Conservation (phyloP, 2,113 vertebrate genomes). For the Gopherus flavomarginatus region DNA sequence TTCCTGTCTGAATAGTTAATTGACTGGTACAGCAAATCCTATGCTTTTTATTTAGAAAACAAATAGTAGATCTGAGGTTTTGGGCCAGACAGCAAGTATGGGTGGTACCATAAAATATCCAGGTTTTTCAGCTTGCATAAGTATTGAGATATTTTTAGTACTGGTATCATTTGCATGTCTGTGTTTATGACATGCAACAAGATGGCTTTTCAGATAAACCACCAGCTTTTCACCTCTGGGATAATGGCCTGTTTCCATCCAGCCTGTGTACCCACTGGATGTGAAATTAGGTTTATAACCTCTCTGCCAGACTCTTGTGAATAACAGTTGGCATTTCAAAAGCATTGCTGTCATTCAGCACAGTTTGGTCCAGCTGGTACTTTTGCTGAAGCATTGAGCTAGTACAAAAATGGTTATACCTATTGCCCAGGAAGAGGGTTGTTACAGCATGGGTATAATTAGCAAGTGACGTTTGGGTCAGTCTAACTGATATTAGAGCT, state of each 20-base stretch:
- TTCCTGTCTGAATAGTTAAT: conserved; percentile 7
- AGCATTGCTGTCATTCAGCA: not conserved
- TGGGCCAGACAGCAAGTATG: not conserved
- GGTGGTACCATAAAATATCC: not conserved
- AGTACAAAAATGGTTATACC: not conserved
- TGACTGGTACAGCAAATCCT: not conserved
- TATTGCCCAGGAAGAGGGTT: not conserved
- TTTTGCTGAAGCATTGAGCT: not conserved
- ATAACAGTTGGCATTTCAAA: not conserved
- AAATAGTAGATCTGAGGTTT: not conserved
- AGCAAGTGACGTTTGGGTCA: not conserved
- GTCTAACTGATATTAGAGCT: not conserved
- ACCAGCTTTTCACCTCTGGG: not conserved
- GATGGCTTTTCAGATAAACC: not conserved
- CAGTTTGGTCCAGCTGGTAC: not conserved
- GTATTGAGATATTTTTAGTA: not conserved
- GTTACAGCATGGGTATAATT: not conserved
- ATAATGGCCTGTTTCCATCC: not conserved
- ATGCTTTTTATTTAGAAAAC: not conserved
- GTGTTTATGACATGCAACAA: not conserved
- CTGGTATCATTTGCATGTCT: not conserved
- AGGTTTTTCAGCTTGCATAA: rapidly evolving
- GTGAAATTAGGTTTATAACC: not conserved
- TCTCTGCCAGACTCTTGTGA: not conserved
- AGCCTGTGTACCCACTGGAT: not conserved